Evolutionary conservation across 2,113 vertebrate genomes (phyloP).

Genomic region (Lichenostomus cassidix): DNA sequence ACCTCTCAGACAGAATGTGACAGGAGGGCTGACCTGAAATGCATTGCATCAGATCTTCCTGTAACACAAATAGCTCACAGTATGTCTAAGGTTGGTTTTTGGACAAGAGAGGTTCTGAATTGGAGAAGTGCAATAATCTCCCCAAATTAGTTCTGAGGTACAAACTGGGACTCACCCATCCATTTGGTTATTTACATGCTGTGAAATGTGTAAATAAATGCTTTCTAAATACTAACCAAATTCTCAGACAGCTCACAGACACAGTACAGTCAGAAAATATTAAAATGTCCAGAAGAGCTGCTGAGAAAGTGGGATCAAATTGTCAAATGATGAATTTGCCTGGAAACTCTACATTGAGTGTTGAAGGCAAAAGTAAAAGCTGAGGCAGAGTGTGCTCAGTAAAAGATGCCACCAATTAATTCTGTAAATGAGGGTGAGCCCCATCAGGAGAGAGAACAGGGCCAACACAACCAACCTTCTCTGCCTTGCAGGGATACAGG

Average conservation of each 20-base stretch:
- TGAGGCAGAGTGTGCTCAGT: background rate
- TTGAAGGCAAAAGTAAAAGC: background rate
- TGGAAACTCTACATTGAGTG: background rate
- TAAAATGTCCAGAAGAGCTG: background rate
- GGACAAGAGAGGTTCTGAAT: background rate
- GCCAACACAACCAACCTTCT: background rate
- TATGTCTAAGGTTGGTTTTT: background rate
- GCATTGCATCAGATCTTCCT: background rate
- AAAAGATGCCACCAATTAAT: background rate
- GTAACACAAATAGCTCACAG: background rate
- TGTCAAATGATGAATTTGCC: background rate
- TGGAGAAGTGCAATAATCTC: background rate
- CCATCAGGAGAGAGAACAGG: background rate
- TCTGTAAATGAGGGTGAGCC: background rate
- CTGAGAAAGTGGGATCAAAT: background rate
- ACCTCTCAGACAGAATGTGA: background rate
- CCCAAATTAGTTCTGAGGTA: background rate
- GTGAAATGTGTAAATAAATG: background rate
- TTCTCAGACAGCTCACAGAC: background rate
- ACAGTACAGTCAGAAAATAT: background rate
- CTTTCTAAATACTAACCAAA: background rate
- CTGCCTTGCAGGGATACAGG: background rate
- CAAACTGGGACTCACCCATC: background rate
- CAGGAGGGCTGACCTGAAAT: background rate
- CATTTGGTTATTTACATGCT: background rate